Conservation (phyloP, 2,888 invertebrate genomes). For the Euplexia lucipara region DNA sequence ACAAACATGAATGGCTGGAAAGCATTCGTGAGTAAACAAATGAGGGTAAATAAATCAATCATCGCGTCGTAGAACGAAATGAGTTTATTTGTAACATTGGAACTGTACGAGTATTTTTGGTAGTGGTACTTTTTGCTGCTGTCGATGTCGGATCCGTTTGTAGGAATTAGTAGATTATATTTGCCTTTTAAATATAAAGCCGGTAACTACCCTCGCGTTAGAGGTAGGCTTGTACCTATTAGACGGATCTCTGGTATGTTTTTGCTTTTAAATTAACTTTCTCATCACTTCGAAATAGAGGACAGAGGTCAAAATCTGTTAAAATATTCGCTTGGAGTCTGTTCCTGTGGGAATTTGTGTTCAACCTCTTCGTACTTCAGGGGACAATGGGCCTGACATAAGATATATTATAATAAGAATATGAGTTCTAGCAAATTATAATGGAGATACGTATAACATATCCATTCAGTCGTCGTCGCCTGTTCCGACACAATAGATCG, state of each 20-base stretch:
- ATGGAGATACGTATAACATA: slow-evolving; percentile 31
- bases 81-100: slow-evolving; percentile 38
- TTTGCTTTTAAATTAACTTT: slow-evolving; percentile 18
- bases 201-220: slow-evolving; percentile 57
- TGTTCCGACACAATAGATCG: slow-evolving; percentile 51
- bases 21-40: slow-evolving; percentile 41
- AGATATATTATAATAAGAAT: slow-evolving; percentile 21
- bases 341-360: slow-evolving; percentile 2
- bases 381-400: slow-evolving; percentile 2
- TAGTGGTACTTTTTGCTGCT: slow-evolving; percentile 43
- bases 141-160: slow-evolving; percentile 44
- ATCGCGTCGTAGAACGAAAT: slow-evolving; percentile 28
- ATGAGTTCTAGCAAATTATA: slow-evolving; percentile 31
- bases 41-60: slow-evolving; percentile 56
- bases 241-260: slow-evolving; percentile 29
- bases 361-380: background rate
- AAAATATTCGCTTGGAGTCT: background rate
- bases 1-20: slow-evolving; percentile 32
- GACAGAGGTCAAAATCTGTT: background rate
- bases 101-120: slow-evolving; percentile 43
- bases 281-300: background rate
- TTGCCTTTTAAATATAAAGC: slow-evolving; percentile 64
- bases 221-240: slow-evolving; percentile 16
- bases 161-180: slow-evolving; percentile 70
- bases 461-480: slow-evolving; percentile 38